Conservation (phyloP, 2,888 invertebrate species). For the Cosmorhoe ocellata region DNA sequence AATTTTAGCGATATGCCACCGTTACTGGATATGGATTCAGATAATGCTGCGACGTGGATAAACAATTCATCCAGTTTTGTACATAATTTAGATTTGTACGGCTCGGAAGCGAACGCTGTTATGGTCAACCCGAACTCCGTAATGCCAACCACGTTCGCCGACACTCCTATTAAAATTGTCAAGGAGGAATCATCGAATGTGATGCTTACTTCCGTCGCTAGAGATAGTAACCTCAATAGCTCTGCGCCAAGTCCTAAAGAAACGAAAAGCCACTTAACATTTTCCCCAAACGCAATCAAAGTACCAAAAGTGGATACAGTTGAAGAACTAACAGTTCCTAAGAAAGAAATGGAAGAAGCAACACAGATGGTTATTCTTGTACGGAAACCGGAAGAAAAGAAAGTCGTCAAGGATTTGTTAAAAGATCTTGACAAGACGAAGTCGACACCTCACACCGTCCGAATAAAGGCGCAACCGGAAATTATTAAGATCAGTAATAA, state of each 20-base stretch:
- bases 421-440: constrained; percentile 78
- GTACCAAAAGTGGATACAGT: constrained; percentile 77
- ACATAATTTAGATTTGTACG: constrained; percentile 86
- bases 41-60: constrained; percentile 82
- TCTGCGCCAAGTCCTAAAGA: constrained; percentile 84
- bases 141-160: constrained; percentile 88
- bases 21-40: constrained; percentile 85
- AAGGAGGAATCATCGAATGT: constrained; percentile 77
- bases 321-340: constrained; percentile 49
- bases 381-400: constrained; percentile 70
- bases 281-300: constrained; percentile 87
- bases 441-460: constrained; percentile 58
- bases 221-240: constrained; percentile 56
- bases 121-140: constrained; percentile 96
- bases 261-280: constrained; percentile 87
- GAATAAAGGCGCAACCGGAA: constrained; percentile 73
- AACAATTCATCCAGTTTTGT: constrained; percentile 85
- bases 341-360: constrained; percentile 69
- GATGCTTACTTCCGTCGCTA: constrained; percentile 69
- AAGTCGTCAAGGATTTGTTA: constrained; percentile 85
- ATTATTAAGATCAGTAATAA: constrained; percentile 72
- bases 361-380: constrained; percentile 78
- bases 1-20: constrained; percentile 85
- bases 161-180: constrained; percentile 73
- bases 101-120: constrained; percentile 88